Conservation (phyloP, 2,888 invertebrate genomes). For the Nomada hirtipes region DNA sequence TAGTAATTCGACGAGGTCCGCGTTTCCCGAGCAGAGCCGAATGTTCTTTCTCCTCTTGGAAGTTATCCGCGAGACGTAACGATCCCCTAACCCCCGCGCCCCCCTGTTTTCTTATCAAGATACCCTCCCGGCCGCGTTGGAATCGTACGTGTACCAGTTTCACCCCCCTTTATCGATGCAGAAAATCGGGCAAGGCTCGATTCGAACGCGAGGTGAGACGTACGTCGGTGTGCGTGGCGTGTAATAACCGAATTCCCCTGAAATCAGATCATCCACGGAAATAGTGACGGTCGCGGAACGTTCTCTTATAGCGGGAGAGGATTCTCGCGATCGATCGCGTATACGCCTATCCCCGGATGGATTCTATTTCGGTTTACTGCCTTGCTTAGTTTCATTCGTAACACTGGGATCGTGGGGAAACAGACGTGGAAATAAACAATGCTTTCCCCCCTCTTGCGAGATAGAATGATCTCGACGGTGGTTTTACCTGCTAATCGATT, state of each 20-base stretch:
- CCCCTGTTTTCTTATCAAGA: conserved; percentile 39
- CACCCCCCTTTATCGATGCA: conserved; percentile 28
- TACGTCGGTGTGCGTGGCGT: not conserved
- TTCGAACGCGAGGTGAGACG: not conserved
- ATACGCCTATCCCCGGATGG: conserved; percentile 37
- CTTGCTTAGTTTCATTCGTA: conserved; percentile 36
- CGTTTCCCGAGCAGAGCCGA: not conserved
- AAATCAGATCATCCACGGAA: conserved; percentile 61
- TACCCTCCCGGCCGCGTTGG: conserved; percentile 4
- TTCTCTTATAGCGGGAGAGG: conserved; percentile 16
- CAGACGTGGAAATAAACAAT: conserved; percentile 8
- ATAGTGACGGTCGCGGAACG: conserved; percentile 45
- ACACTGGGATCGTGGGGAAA: not conserved
- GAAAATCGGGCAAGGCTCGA: conserved; percentile 45
- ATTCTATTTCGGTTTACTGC: conserved; percentile 58
- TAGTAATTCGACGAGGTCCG: conserved; percentile 29
- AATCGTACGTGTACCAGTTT: conserved; percentile 21
- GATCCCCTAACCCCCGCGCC: not conserved
- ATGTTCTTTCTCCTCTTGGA: not conserved
- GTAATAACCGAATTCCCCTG: conserved; percentile 56
- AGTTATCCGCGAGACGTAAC: conserved; percentile 10
- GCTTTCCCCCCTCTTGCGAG: conserved; percentile 14
- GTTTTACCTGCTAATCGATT: conserved; percentile 39
- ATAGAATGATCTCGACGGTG: conserved; percentile 20
- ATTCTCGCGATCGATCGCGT: conserved; percentile 36